These are phyloP conservation scores for Lepidocolaptes lacrymiger DNA, from an alignment of 2,797 vertebrate species.

Conservation along the genomic window DNA sequence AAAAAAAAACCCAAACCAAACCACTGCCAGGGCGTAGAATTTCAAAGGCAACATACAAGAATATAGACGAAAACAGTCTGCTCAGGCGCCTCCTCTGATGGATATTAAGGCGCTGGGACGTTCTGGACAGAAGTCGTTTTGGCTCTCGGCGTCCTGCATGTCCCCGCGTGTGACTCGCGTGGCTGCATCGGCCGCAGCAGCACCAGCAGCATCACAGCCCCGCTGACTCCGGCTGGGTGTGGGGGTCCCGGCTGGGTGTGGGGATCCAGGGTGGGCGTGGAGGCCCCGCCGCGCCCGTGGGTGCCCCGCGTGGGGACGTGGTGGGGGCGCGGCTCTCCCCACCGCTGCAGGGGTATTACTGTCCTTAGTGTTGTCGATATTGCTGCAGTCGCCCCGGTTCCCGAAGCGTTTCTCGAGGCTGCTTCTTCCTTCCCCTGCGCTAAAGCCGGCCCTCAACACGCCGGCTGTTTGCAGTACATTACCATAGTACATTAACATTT, in stretches of 20 bases:
- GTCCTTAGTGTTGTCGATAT: neutral
- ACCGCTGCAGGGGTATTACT: accelerated
- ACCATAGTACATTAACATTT: slow-evolving; percentile 76
- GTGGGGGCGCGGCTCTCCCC: accelerated
- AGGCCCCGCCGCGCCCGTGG: accelerated
- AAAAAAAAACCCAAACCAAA: neutral
- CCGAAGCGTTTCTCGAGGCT: neutral
- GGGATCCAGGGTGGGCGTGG: neutral
- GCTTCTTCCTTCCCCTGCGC: neutral
- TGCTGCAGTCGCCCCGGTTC: neutral
- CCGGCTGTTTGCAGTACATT: slow-evolving; percentile 62
- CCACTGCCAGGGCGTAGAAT: neutral
- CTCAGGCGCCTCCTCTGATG: neutral
- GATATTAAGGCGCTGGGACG: accelerated
- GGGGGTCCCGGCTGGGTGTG: neutral
- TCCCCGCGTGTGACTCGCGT: neutral
- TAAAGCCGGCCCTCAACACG: neutral
- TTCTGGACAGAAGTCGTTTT: neutral
- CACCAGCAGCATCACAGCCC: neutral
- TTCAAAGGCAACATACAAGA: neutral
- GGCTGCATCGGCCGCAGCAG: neutral
- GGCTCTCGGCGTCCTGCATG: neutral
- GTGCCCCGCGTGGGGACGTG: neutral
- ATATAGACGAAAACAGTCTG: neutral
- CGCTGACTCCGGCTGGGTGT: no score